Evolutionary conservation across 2,888 invertebrate genomes (phyloP), one percentile per base, ranked within the genome.

Genomic region (Meghimatium bilineatum): DNA sequence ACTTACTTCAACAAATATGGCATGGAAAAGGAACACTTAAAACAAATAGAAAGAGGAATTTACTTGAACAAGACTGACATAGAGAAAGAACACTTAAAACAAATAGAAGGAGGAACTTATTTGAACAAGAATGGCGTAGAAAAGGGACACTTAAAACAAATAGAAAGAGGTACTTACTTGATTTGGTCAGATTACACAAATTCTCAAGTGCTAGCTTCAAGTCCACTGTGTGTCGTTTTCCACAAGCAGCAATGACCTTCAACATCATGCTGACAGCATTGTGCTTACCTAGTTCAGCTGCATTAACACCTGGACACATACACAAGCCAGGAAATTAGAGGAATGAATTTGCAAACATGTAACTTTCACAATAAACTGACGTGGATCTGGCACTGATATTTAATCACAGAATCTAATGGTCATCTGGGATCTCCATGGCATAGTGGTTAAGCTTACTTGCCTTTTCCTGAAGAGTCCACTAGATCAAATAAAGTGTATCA

Each of bases 111-210:
- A 72, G 8, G 49, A 20, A 93, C 95, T 93, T 92, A 95, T 96
- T 96, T 94, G 95, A 96, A 49, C 10, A 49, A 49, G 17, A 49
- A 49, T 49, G 17, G 17, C 8, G 8, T 17, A 49, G 49, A 12
- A 12, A 49, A 49, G 8, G 17, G 36, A 36, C 29, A 26, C 8
- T 20, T 56, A 56, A 14, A 3, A 14, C 44, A 14, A 10, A 56
- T 56, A 23, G 2, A 23, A 17, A 63, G 26, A 72, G 8, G 49
- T 8, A 93, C 95, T 93, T 92, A 95, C 96, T 96, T 94, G 95
- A 96, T 94, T 95, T 95, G 89, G 96, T 96, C 89, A 96, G 95
- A 92, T 95, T 95, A 91, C 95, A 95, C 87, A 96, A 95, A 85
- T 95, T 95, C 90, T 96, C 96, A 84, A 96, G 94, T 82, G 96